These are phyloP conservation scores for Amazonetta brasiliensis DNA, from an alignment of 2,797 vertebrate species.

Conservation along the genomic window DNA sequence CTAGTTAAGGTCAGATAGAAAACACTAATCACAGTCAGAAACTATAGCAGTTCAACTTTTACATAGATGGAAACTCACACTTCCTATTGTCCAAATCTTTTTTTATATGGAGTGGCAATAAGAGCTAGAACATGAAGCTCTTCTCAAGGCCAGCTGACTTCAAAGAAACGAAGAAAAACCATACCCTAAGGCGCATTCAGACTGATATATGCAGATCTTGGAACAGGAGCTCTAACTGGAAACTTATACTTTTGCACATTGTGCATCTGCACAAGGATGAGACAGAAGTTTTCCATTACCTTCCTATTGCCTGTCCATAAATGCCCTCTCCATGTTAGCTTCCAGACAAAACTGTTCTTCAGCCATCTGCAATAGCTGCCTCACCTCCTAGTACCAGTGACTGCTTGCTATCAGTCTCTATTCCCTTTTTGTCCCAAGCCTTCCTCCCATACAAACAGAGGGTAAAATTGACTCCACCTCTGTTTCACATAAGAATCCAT, in stretches of 20 bases:
- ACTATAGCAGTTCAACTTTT: neutral
- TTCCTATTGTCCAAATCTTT: neutral
- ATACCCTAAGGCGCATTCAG: neutral
- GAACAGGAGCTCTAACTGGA: constrained; percentile 8
- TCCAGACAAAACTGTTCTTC: neutral
- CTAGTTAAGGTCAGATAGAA: neutral
- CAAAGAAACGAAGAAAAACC: neutral
- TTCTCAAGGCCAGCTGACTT: neutral
- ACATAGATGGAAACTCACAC: neutral
- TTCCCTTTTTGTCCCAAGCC: neutral
- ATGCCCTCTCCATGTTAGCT: neutral
- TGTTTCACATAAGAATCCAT: neutral
- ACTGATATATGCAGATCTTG: neutral
- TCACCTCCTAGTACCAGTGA: neutral
- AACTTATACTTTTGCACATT: neutral
- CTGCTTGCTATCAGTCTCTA: neutral
- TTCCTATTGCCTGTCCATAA: neutral
- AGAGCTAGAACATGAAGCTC: neutral
- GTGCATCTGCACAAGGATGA: neutral
- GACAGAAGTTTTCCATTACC: neutral
- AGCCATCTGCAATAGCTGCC: neutral
- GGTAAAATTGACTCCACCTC: neutral
- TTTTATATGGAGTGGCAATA: neutral
- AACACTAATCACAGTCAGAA: neutral
- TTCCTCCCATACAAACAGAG: fast-evolving